phyloP scores from a whole-genome alignment of 2,888 invertebrate genomes.

The Adela reaumurella region DNA sequence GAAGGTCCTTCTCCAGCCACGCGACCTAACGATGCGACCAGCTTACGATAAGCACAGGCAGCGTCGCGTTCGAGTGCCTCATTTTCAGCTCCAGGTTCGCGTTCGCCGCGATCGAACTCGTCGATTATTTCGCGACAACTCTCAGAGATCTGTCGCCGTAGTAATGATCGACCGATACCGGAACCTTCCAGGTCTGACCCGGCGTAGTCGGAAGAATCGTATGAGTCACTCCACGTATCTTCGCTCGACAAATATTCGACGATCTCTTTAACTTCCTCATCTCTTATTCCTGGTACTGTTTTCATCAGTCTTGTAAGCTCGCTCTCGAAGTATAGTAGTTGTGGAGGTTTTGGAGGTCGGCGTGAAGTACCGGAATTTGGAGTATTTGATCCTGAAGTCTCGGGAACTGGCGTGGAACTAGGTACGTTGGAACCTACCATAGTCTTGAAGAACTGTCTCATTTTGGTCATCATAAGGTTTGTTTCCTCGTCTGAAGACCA shows the following conservation, averaged over 20 bases:
- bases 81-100: slow-evolving; percentile 49
- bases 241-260: slow-evolving; percentile 90
- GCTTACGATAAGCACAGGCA: slow-evolving; percentile 80
- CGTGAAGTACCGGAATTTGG: slow-evolving; percentile 58
- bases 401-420: slow-evolving; percentile 49
- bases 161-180: slow-evolving; percentile 60
- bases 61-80: slow-evolving; percentile 68
- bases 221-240: slow-evolving; percentile 91
- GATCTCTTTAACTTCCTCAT: slow-evolving; percentile 86
- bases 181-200: slow-evolving; percentile 80
- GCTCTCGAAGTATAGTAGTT: slow-evolving; percentile 84
- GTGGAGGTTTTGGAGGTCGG: slow-evolving; percentile 73
- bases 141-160: slow-evolving; percentile 83
- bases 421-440: slow-evolving; percentile 69
- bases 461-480: slow-evolving; percentile 92
- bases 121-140: slow-evolving; percentile 86
- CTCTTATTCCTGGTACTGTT: slow-evolving; percentile 87
- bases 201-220: slow-evolving; percentile 89
- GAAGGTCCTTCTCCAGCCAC: slow-evolving; percentile 60
- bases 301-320: slow-evolving; percentile 89
- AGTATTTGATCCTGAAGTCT: slow-evolving; percentile 31
- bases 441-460: slow-evolving; percentile 89
- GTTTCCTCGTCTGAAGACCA: slow-evolving; percentile 95
- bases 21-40: slow-evolving; percentile 80
- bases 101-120: slow-evolving; percentile 73